Percentiles rank a stretch among this genome's conserved stretches.
Evolutionary conservation across 2,888 invertebrate genomes (phyloP).

Genomic region (Catocala fraxini): DNA sequence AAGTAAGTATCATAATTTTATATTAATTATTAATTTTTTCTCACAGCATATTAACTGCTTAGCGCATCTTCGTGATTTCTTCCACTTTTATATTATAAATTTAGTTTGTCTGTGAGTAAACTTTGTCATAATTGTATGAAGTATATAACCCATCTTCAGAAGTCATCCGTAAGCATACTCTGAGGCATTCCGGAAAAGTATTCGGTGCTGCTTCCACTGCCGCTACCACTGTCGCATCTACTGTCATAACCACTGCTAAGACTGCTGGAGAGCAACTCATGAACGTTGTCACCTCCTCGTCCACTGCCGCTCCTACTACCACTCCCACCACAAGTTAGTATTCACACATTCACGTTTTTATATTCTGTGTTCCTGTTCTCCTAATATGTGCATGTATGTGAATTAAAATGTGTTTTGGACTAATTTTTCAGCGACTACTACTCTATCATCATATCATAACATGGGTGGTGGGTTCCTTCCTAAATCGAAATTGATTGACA

Average conservation of each 20-base stretch:
- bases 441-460: conserved; percentile 80
- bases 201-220: conserved; percentile 88
- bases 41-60: conserved; percentile 4
- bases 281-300: conserved; percentile 73
- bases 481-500: conserved; percentile 84
- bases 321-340: conserved; percentile 84
- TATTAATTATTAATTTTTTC: not conserved
- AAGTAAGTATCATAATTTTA: conserved; percentile 80
- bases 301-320: conserved; percentile 76
- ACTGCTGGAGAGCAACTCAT: conserved; percentile 75
- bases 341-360: conserved; percentile 40
- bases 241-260: conserved; percentile 78
- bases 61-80: not conserved
- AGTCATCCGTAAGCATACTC: conserved; percentile 90
- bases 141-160: conserved; percentile 61
- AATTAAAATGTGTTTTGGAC: conserved; percentile 73
- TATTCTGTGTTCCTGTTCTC: conserved; percentile 64
- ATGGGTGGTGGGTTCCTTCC: conserved; percentile 80
- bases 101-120: not conserved
- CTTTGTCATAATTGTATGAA: conserved; percentile 17
- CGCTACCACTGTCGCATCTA: conserved; percentile 82
- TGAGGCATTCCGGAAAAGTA: conserved; percentile 92
- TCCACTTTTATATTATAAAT: conserved; percentile 1
- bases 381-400: conserved; percentile 57
- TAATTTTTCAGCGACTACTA: conserved; percentile 83